Evolutionary conservation across 2,113 vertebrate genomes (phyloP), one percentile per base, ranked within the genome.

Genomic region (Heterotilapia buettikoferi): DNA sequence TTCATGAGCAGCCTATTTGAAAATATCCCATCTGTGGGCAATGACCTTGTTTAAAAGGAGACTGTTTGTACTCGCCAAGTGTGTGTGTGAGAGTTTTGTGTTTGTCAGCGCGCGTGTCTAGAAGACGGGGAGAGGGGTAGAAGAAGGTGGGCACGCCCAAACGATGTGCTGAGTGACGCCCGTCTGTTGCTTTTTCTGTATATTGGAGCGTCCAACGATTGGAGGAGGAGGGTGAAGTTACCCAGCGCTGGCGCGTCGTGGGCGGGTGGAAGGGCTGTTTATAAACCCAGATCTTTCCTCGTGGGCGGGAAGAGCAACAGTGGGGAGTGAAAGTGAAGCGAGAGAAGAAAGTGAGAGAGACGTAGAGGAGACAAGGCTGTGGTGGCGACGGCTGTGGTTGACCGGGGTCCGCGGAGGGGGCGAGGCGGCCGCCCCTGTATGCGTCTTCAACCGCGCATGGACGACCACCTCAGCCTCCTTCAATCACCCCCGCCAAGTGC

Each of bases 391-490:
- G 95, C 91, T 94, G 96, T 95, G 91, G 91, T 89, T 96, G 96
- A 96, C 96, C 96, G 92, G 96, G 94, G 95, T 93, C 91, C 94
- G 90, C 93, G 91, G 91, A 94, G 95, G 95, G 96, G 95, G 94
- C 94, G 93, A 93, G 95, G 95, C 95, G 95, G 94, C 92, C 90
- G 96, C 96, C 94, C 95, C 89, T 94, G 93, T 78, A 83, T 95
- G 95, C 95, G 95, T 95, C 95, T 94, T 94, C 95, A 90, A 91
- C 94, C 92, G 96, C 95, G 96, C 95, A 98, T 98, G 98, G 98
- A 98, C 96, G 98, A 98, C 96, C 98, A 97, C 93, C 97, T 95
- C 96, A 97, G 97, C 96, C 97, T 98, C 95, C 97, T 98, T 88
- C 91, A 95, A 96, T 98, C 98, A 90, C 97, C 97, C 85, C 97